These are phyloP conservation scores for Pararge aegeria DNA, from an alignment of 1,140 invertebrate genomes.

Conservation along the genomic window DNA sequence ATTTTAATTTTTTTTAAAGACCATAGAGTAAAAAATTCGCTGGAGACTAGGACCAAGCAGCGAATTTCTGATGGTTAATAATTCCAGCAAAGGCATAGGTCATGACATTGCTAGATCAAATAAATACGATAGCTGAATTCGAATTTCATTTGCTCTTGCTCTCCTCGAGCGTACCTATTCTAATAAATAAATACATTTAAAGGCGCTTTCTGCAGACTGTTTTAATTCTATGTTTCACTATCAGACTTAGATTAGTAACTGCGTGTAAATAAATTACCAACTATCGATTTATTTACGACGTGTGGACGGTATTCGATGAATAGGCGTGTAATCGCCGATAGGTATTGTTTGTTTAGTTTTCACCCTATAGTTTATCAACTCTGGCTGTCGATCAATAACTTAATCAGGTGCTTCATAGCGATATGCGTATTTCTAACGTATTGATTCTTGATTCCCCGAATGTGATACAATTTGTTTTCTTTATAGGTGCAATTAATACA, in stretches of 20 bases:
- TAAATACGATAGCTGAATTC: no score
- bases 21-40: no score
- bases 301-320: constrained; percentile 15
- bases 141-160: no score
- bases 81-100: no score
- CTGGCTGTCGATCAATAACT: constrained; percentile 23
- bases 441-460: not conserved
- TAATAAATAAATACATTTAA: not conserved
- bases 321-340: constrained; percentile 17
- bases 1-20: no score
- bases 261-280: constrained; percentile 55
- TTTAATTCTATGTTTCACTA: constrained; percentile 32
- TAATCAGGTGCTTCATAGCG: constrained; percentile 16
- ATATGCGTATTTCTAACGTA: constrained; percentile 4
- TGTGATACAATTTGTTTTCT: no score
- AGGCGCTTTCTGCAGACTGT: constrained; percentile 12
- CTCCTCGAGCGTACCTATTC: constrained; percentile 1
- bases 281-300: constrained; percentile 35
- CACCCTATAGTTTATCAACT: constrained; percentile 10
- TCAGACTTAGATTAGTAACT: constrained; percentile 55
- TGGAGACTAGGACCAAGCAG: no score
- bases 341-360: constrained; percentile 19
- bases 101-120: no score
- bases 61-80: no score
- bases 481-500: no score